A percentile compares a stretch with the other conserved stretches of the same genome.
Evolutionary conservation across 2,888 invertebrate species (phyloP).

Genomic region (Oscheius sp.): DNA sequence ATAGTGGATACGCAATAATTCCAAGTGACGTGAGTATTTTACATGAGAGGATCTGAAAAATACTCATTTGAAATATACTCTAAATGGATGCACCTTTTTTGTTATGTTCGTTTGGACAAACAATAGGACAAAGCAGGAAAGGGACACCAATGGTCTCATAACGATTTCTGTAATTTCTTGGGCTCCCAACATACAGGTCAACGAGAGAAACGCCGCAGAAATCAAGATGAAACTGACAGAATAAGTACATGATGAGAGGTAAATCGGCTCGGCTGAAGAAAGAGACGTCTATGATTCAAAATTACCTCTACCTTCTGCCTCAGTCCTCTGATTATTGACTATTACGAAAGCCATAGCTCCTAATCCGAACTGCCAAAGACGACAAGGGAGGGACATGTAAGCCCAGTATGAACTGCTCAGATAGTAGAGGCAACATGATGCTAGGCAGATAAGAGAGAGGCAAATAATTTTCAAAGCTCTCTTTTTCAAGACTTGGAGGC

Average conservation of each 20-base stretch:
- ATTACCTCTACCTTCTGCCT: background rate
- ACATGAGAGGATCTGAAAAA: background rate
- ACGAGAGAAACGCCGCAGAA: too few species aligned
- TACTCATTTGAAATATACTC: background rate
- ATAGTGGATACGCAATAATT: conserved; percentile 7
- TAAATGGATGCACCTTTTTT: background rate
- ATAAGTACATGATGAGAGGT: too few species aligned
- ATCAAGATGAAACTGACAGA: too few species aligned
- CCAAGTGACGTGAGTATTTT: background rate
- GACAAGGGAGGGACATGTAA: background rate
- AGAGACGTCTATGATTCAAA: too few species aligned
- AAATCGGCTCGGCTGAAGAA: too few species aligned
- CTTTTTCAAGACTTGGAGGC: background rate
- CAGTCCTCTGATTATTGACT: background rate
- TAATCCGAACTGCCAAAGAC: conserved; percentile 13
- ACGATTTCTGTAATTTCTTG: background rate
- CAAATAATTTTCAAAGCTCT: background rate
- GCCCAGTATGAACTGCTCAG: background rate
- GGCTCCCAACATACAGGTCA: background rate
- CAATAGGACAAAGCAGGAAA: background rate
- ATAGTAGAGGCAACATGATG: background rate
- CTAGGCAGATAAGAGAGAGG: background rate
- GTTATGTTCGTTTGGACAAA: background rate
- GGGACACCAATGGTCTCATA: conserved; percentile 3
- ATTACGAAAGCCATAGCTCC: conserved; percentile 1